Percentiles rank a stretch among this genome's conserved stretches.
Evolutionary conservation across 2,797 vertebrate genomes (phyloP).

Genomic region (Oryzias sinensis): DNA sequence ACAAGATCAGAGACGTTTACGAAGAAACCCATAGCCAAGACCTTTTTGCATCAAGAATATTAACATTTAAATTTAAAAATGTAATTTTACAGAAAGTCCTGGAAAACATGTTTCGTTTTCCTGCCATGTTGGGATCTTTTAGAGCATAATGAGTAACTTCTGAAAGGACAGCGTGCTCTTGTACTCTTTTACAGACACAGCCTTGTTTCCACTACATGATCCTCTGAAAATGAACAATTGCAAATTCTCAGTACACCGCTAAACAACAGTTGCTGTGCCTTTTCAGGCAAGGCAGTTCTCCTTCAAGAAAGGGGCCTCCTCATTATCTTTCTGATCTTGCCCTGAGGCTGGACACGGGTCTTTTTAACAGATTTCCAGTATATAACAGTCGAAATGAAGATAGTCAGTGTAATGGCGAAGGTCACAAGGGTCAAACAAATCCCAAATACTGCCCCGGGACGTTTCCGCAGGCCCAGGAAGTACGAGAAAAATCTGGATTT

Average conservation of each 20-base stretch:
- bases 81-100: background rate
- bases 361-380: slow-evolving; percentile 93
- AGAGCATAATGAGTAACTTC: slow-evolving; percentile 1
- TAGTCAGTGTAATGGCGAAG: slow-evolving; percentile 83
- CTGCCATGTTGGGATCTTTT: background rate
- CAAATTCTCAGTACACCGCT: slow-evolving; percentile 35
- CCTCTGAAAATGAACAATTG: slow-evolving; percentile 20
- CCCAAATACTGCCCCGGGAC: slow-evolving; percentile 85
- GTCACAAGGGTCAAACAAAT: slow-evolving; percentile 85
- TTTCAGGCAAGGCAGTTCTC: slow-evolving; percentile 63
- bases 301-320: slow-evolving; percentile 75
- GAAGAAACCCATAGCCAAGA: slow-evolving; percentile 50
- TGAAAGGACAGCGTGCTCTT: slow-evolving; percentile 70
- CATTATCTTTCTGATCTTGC: slow-evolving; percentile 93
- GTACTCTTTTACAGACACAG: slow-evolving; percentile 93
- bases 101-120: too few species aligned
- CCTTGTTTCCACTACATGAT: slow-evolving; percentile 47
- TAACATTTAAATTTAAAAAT: slow-evolving; percentile 2
- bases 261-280: slow-evolving; percentile 41
- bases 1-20: slow-evolving; percentile 81
- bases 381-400: slow-evolving; percentile 86
- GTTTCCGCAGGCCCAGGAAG: slow-evolving; percentile 88
- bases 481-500: slow-evolving; percentile 90
- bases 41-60: slow-evolving; percentile 41
- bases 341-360: slow-evolving; percentile 83